These are phyloP conservation scores for Leiothrix lutea DNA, from an alignment of 2,113 vertebrate species.

Conservation along the genomic window DNA sequence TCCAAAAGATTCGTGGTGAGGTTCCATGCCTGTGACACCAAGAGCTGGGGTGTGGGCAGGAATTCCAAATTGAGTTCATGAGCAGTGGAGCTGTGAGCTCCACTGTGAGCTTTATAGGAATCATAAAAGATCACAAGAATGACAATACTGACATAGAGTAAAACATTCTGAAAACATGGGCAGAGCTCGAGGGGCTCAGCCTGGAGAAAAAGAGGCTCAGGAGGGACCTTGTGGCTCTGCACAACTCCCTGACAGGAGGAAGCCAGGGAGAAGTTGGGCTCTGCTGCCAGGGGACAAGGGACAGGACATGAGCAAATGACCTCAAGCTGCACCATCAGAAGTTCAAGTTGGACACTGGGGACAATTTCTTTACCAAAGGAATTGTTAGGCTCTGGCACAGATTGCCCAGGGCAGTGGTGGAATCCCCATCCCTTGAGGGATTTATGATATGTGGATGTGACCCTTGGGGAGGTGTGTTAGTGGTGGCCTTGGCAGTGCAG, in stretches of 20 bases:
- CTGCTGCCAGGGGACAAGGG: neutral
- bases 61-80: neutral
- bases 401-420: neutral
- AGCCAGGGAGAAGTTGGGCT: neutral
- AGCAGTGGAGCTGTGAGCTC: neutral
- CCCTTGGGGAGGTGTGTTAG: neutral
- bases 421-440: neutral
- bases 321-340: accelerated
- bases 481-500: neutral
- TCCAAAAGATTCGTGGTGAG: no score
- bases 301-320: neutral
- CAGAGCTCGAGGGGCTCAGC: neutral
- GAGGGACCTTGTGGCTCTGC: neutral
- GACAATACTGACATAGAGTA: accelerated
- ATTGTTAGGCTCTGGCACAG: neutral
- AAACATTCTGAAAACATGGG: neutral
- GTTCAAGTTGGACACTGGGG: accelerated
- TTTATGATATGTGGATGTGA: neutral
- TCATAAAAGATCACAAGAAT: neutral
- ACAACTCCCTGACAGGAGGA: neutral
- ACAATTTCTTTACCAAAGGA: neutral
- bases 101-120: no score
- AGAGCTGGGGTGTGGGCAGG: neutral
- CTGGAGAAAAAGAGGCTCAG: neutral
- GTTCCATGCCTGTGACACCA: neutral